A percentile compares a stretch with the other conserved stretches of the same genome.
These are phyloP conservation scores for Himalopsyche tibetana DNA, from an alignment of 2,888 invertebrate species.

Conservation along the genomic window DNA sequence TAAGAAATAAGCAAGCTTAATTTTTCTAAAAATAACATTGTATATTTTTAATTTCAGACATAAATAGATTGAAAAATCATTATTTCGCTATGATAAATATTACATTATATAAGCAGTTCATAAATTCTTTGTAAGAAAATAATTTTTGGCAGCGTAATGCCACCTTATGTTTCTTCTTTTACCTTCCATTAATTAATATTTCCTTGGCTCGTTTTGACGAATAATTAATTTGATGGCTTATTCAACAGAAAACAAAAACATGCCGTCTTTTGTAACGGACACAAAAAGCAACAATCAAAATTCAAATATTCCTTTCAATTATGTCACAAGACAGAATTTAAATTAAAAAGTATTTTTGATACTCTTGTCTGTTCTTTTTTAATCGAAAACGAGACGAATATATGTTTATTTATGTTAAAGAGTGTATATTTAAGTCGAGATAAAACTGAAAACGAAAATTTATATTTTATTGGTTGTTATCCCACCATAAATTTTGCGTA, in stretches of 20 bases:
- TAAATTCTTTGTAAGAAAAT: not conserved
- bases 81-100: no score
- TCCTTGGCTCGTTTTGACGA: not conserved
- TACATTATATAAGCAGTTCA: not conserved
- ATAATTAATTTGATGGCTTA: constrained; percentile 15
- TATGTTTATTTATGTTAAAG: not conserved
- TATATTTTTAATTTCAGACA: no score
- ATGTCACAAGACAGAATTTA: not conserved
- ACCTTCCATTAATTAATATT: not conserved
- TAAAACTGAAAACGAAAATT: not conserved
- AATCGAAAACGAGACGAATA: not conserved
- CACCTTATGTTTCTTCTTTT: not conserved
- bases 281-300: constrained; percentile 10
- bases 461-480: not conserved
- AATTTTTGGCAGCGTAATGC: not conserved
- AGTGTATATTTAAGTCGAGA: not conserved
- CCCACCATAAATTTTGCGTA: not conserved
- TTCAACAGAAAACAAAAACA: constrained; percentile 12
- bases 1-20: no score
- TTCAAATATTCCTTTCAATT: not conserved
- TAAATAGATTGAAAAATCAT: no score
- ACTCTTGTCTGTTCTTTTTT: not conserved
- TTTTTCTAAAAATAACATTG: no score
- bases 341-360: not conserved
- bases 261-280: not conserved